Evolutionary conservation across 2,113 vertebrate genomes (phyloP), one percentile per base, ranked within the genome.

Genomic region (Coturnix japonica): DNA sequence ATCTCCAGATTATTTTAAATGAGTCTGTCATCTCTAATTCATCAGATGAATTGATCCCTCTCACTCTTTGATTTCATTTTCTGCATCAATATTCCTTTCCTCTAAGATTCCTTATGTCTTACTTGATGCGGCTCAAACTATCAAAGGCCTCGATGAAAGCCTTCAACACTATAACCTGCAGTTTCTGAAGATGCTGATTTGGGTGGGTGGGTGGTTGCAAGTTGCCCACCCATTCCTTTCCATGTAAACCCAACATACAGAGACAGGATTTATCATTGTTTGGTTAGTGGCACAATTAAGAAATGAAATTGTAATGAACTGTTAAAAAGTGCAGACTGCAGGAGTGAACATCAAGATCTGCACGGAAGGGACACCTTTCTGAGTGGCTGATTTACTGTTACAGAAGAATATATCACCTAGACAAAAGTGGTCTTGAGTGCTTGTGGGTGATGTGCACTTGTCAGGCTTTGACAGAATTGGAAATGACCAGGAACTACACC

Each of bases 401-500:
- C 43, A 47, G 30, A 85, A 72, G 35, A 67, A 53, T 67, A 81
- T 73, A 18, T 81, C 15, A 44, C 23, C 12, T 11, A 25, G n/a
- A 17, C 7, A 53, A 17, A 71, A 72, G 17, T 30, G 4, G 15
- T 41, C 11, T 46, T 66, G 57, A 39, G 22, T 70, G 51, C 14
- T 28, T 76, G 9, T 65, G 23, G 39, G 28, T 81, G 65, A 54
- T 0, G 0, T 66, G 22, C 12, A 19, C 11, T 23, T 84, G n/a
- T 51, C 37, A 60, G 51, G 31, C 39, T 60, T 74, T 61, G 12
- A 71, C 73, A 70, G 16, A 23, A 71, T 44, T 41, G 41, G 1
- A 8, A 66, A 16, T 53, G 30, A 33, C 47, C 41, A 19, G 13
- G 33, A 75, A 13, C 5, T 54, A 5, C 0, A 1, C 4, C 10